Evolutionary conservation across 2,888 invertebrate genomes (phyloP), one percentile per base, ranked within the genome.

Genomic region (Agrenia bidenticulata): DNA sequence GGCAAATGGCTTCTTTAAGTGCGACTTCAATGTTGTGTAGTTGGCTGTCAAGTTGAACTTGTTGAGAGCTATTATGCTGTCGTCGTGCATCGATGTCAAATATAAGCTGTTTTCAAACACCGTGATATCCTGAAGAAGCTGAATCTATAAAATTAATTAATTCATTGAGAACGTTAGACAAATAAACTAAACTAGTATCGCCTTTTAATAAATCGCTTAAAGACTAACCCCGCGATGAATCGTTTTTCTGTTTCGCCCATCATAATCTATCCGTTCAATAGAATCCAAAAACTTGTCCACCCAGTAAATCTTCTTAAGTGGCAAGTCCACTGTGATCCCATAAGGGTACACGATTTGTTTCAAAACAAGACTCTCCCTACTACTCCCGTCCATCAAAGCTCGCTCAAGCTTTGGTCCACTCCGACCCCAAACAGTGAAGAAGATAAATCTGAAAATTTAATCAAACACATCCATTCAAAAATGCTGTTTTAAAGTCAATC

Each of bases 231-330:
- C 83, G 74, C 83, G 83, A 64, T 84, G 81, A 60, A 88, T 81
- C 4, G 87, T 87, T 77, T 81, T 81, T 62, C 90, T 82, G 77
- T 86, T 84, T 17, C 80, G 81, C 11, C 91, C 92, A 78, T 88
- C 84, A 80, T 92, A 92, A 45, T 68, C 64, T 1, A 65, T 41
- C 1, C 64, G 62, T 26, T 68, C 90, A 4, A 92, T 85, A 77
- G 86, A 86, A 81, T 90, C 90, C 76, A 90, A 83, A 81, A 89
- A 90, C 7, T 86, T 85, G 80, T 92, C 92, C 61, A 88, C 86
- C 90, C 90, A 91, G 81, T 89, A 91, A 23, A 91, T 84, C 77
- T 85, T 84, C 77, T 86, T 83, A 58, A 85, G 85, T 41, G 89
- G 85, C 73, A 85, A 84, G 81, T 92, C 92, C 58, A 89, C 83